Base-by-base conservation (phyloP, 2,888 invertebrate genomes). In the Fragum sueziense region DNA sequence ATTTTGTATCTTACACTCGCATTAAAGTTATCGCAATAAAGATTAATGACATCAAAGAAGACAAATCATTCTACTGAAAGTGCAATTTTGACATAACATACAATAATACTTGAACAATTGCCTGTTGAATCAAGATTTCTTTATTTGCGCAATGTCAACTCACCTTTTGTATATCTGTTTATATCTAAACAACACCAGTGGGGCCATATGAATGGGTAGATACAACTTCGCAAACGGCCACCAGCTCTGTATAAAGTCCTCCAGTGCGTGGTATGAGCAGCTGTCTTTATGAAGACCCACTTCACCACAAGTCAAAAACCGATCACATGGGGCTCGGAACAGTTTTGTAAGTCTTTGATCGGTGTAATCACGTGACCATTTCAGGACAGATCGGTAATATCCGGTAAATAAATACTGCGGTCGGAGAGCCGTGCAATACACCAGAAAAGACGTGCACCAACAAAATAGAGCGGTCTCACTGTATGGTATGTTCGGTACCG, bases 281-380 rank as follows among this genome's bases (percentile, higher is more conserved):
- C 77, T 57, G 22, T 85, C 82, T 33, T 84, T 52, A 62, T 90
- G 90, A 1, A 90, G 75, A 3, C 88, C 90, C 3, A 70, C 86
- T 33, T 89, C 89, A 25, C 82, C 76, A 68, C 90, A 90, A 7
- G 87, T 84, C 22, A 89, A 54, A 70, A 88, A 90, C 52, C 69
- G 77, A 7, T 76, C 72, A 0, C 86, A 84, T 20, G 86, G 86
- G 31, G 81, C 72, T 61, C 89, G 78, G 84, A 89, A 90, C 17
- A 89, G 51, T 20, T 14, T 57, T 17, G 73, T 65, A 9, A 89
- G 69, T 17, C 79, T 88, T 31, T 81, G 59, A 68, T 90, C 88
- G 0, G 87, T 86, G 72, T 89, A 90, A 74, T 88, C 89, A 33
- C 89, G 79, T 68, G 89, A 89, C 90, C 89, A 90, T 65, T 89